Percentiles rank a stretch among this genome's conserved stretches.
Evolutionary conservation across 2,113 vertebrate species (phyloP).

Genomic region (Theristicus caerulescens): DNA sequence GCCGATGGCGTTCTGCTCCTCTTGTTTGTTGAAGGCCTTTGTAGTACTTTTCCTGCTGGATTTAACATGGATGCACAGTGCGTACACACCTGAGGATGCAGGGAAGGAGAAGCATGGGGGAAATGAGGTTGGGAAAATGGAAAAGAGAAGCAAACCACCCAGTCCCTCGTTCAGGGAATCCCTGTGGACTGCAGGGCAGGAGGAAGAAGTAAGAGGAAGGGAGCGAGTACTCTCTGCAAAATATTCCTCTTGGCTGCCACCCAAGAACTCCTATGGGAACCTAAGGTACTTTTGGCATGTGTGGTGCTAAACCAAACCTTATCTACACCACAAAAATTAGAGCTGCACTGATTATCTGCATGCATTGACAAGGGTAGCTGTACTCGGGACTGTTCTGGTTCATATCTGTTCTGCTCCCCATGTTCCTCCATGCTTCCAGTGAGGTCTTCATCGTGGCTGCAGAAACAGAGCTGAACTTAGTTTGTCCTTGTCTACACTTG

Average conservation of each 20-base stretch:
- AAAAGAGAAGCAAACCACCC: neutral
- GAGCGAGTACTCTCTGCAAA: neutral
- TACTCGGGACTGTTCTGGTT: neutral
- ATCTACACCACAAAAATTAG: neutral
- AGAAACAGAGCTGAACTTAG: neutral
- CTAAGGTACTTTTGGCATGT: neutral
- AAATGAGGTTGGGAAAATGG: neutral
- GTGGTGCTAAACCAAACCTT: neutral
- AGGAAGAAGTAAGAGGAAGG: neutral
- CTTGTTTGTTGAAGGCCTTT: neutral
- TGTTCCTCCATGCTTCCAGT: neutral
- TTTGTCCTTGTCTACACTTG: constrained; percentile 31
- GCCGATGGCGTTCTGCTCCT: neutral
- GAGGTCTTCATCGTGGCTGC: neutral
- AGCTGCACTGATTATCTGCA: neutral
- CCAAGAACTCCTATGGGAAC: neutral
- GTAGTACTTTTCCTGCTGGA: neutral
- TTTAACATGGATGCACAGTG: neutral
- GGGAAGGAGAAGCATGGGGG: neutral
- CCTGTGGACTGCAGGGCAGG: neutral
- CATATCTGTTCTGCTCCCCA: neutral
- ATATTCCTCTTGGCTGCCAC: neutral
- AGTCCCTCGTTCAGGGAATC: neutral
- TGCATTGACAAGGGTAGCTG: neutral
- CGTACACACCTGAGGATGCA: fast-evolving